Evolutionary conservation across 2,797 vertebrate species (phyloP).

Genomic region (Petrocephalus schoutedeni): DNA sequence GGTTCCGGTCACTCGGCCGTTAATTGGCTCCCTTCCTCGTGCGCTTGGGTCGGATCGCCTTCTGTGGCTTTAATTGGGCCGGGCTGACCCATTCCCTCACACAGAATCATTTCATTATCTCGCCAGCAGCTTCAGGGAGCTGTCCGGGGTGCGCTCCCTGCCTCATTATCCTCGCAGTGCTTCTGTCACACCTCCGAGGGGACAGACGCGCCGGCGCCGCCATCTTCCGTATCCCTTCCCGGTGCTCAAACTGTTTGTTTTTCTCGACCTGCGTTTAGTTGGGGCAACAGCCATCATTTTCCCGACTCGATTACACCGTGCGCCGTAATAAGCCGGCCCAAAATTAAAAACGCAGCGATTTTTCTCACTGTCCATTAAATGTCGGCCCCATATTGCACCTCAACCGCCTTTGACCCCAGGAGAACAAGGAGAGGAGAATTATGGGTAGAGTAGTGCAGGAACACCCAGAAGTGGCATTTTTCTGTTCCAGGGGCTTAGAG

Average conservation of each 20-base stretch:
- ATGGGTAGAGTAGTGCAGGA: not conserved
- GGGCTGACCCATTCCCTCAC: constrained; percentile 12
- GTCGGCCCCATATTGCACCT: not conserved
- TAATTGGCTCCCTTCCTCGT: constrained; percentile 28
- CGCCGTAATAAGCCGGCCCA: not conserved
- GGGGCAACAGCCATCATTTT: not conserved
- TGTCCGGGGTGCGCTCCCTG: not conserved
- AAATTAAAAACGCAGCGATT: not conserved
- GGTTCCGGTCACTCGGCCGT: constrained; percentile 19
- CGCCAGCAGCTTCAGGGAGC: not conserved
- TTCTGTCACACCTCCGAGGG: constrained; percentile 20
- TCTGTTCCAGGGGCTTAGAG: not conserved
- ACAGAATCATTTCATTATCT: constrained; percentile 12
- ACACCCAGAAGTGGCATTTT: not conserved
- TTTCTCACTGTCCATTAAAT: not conserved
- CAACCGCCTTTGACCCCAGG: not conserved
- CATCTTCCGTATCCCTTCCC: not conserved
- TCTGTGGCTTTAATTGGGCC: constrained; percentile 28
- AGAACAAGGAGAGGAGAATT: not conserved
- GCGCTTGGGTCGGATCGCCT: constrained; percentile 9
- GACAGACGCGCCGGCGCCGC: not conserved
- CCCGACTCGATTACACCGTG: not conserved
- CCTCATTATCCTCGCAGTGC: not conserved
- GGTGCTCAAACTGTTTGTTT: not conserved
- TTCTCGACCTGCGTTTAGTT: not conserved